Base-by-base conservation (phyloP, 2,888 invertebrate genomes). In the Sphaerophoria rueppellii region DNA sequence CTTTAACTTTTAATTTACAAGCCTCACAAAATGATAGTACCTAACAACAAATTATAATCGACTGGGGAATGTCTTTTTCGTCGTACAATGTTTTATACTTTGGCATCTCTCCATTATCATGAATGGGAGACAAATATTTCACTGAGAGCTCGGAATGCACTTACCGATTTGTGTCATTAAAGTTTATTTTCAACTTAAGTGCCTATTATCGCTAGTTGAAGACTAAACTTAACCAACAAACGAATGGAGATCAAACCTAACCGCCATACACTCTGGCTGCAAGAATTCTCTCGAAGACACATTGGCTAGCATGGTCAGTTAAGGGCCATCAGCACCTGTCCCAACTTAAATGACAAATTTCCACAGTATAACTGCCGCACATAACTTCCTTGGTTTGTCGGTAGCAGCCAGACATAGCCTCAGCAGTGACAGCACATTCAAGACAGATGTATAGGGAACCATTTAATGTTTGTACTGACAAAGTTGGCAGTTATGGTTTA, bases 381-480 rank as follows among this genome's bases (percentile, higher is more conserved):
- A 78, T 65, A 63, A 78, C 58, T 72, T 72, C 65, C 54, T n/a
- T 58, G 14, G 16, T 37, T 12, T 52, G 48, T 52, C 48, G 50
- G 32, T 46, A 52, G 52, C 58, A 37, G 14, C 37, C 60, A 60
- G 58, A 11, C 58, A 57, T n/a, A 24, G 12, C 4, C 37, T 37
- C 37, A 58, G 57, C 60, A 50, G 16, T 6, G 16, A 6, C 50
- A 50, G 50, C 24, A n/a, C n/a, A 24, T 24, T 24, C 24, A 24
- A 24, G 24, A 24, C 35, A 54, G 37, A 50, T 16, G 24, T 24
- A 24, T 16, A 24, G 46, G 16, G 54, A 78, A 52, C 71, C 73
- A 67, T 54, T 74, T 32, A 55, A 76, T 58, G 67, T 69, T 67
- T 72, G 72, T 71, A 58, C 81, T 67, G 81, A 67, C 60, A 81